Evolutionary conservation across 2,888 invertebrate species (phyloP).

Genomic region (Aspidiotus destructor): DNA sequence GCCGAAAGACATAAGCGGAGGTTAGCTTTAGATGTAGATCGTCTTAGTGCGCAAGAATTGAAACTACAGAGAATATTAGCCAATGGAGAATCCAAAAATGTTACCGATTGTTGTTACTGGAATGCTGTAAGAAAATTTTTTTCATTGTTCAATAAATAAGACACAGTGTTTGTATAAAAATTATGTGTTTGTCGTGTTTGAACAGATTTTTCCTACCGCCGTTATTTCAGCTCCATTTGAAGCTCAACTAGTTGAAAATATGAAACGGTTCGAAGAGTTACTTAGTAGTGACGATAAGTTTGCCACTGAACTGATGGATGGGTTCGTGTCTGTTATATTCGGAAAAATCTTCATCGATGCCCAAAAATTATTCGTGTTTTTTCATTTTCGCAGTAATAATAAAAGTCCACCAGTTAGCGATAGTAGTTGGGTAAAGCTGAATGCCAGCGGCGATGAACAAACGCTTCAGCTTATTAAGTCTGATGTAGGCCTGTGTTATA

Average conservation of each 20-base stretch:
- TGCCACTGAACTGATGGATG: neutral
- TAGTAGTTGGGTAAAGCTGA: slow-evolving; percentile 20
- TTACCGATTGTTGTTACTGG: slow-evolving; percentile 29
- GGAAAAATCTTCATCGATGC: no score
- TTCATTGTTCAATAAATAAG: no score
- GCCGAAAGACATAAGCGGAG: slow-evolving; percentile 37
- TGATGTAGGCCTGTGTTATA: slow-evolving; percentile 19
- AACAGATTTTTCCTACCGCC: slow-evolving; percentile 18
- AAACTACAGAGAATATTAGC: slow-evolving; percentile 22
- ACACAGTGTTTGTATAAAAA: no score
- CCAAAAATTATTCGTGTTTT: no score
- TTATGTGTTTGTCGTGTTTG: neutral
- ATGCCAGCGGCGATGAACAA: slow-evolving; percentile 8
- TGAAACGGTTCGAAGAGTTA: slow-evolving; percentile 21
- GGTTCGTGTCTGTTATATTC: neutral
- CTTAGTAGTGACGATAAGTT: slow-evolving; percentile 8
- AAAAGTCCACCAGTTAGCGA: no score
- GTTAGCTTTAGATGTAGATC: slow-evolving; percentile 45
- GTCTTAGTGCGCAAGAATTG: slow-evolving; percentile 43
- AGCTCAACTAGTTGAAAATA: slow-evolving; percentile 23
- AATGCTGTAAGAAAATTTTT: slow-evolving; percentile 6
- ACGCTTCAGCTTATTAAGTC: slow-evolving; percentile 15
- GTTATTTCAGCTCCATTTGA: slow-evolving; percentile 21
- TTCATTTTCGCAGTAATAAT: no score
- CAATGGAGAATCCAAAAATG: slow-evolving; percentile 23